Conservation (phyloP, 2,888 invertebrate genomes). For the Hoplodrina blanda region DNA sequence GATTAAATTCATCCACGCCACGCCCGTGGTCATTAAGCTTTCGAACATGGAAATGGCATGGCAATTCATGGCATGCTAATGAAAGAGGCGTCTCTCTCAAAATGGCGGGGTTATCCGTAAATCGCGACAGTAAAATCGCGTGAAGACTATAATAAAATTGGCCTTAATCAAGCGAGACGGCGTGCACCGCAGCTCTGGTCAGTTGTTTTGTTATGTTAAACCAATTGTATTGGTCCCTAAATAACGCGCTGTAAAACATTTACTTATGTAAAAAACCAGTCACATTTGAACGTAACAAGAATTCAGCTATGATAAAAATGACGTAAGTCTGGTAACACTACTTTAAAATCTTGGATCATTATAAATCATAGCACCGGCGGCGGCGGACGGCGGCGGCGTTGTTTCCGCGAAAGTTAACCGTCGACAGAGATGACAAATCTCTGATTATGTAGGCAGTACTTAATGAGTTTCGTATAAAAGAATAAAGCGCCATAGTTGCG, state of each 20-base stretch:
- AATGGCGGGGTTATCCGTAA: constrained; percentile 83
- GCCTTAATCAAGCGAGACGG: constrained; percentile 85
- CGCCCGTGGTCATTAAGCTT: constrained; percentile 74
- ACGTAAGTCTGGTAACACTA: background rate
- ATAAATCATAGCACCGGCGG: constrained; percentile 34
- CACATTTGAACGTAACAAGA: background rate
- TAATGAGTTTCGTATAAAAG: constrained; percentile 54
- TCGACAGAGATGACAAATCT: constrained; percentile 55
- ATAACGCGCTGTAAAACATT: too few relatives aligned
- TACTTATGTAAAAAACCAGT: background rate
- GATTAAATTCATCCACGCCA: constrained; percentile 76
- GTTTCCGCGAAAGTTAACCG: constrained; percentile 47
- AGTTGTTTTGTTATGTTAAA: constrained; percentile 69
- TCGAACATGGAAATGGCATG: constrained; percentile 80
- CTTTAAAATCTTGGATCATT: constrained; percentile 1
- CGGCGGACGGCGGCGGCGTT: background rate
- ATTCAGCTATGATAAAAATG: too few relatives aligned
- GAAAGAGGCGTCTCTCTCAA: constrained; percentile 82
- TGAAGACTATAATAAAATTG: constrained; percentile 86
- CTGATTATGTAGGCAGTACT: constrained; percentile 31
- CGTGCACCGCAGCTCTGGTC: constrained; percentile 69
- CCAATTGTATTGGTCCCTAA: constrained; percentile 68
- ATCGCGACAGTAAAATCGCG: constrained; percentile 84
- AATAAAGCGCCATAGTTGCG: constrained; percentile 54
- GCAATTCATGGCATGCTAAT: constrained; percentile 79